These are phyloP conservation scores for Lepidostoma basale DNA, from an alignment of 1,140 invertebrate genomes.

Conservation along the genomic window DNA sequence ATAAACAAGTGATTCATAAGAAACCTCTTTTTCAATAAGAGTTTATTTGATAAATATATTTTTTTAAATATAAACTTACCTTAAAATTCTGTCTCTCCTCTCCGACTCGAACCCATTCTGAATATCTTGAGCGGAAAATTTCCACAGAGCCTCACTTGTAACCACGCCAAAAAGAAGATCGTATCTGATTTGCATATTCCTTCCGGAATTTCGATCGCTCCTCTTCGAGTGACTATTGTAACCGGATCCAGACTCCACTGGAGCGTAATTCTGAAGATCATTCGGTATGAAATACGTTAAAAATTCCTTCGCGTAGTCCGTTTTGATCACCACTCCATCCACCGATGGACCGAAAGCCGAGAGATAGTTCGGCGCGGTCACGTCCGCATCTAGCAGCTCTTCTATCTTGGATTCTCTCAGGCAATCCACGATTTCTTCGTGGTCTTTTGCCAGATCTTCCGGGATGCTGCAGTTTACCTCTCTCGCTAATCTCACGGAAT, in stretches of 20 bases:
- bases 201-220: conserved; percentile 55
- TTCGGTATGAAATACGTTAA: conserved; percentile 70
- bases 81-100: conserved; percentile 86
- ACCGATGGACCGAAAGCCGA: conserved; percentile 85
- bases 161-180: conserved; percentile 85
- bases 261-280: conserved; percentile 69
- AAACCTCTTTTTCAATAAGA: neutral
- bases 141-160: conserved; percentile 82
- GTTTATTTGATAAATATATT: neutral
- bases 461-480: conserved; percentile 87
- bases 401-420: conserved; percentile 77
- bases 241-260: conserved; percentile 49
- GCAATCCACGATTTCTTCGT: conserved; percentile 82
- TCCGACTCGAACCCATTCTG: conserved; percentile 89
- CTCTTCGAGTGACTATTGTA: conserved; percentile 61
- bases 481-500: conserved; percentile 80
- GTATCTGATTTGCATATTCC: conserved; percentile 67
- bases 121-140: conserved; percentile 83
- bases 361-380: conserved; percentile 81
- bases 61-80: conserved; percentile 48
- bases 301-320: conserved; percentile 77
- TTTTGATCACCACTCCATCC: conserved; percentile 84
- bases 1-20: no score
- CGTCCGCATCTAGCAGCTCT: conserved; percentile 78
- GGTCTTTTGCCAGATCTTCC: conserved; percentile 76